Evolutionary conservation across 2,113 vertebrate genomes (phyloP).

Genomic region (Limnothrissa miodon): DNA sequence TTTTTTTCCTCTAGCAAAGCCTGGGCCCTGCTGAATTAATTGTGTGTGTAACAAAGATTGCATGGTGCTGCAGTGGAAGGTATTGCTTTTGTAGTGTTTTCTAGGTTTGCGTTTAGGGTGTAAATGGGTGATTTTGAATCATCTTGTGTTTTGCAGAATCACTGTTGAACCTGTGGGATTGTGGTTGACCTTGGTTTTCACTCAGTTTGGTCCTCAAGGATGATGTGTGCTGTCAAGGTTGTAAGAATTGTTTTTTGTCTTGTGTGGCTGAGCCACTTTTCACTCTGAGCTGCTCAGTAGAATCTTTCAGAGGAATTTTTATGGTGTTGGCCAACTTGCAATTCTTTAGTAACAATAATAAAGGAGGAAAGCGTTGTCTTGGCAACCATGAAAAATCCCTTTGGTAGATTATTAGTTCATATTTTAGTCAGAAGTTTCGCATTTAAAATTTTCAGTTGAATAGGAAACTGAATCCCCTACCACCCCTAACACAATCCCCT

Average conservation of each 20-base stretch:
- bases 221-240: conserved; percentile 21
- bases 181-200: conserved; percentile 27
- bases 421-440: not conserved
- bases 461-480: not conserved
- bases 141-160: not conserved
- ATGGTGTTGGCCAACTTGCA: not conserved
- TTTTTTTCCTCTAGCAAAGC: conserved; percentile 33
- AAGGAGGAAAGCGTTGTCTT: not conserved
- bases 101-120: not conserved
- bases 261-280: not conserved
- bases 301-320: not conserved
- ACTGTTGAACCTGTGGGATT: not conserved
- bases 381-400: conserved; percentile 1
- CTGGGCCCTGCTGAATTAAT: conserved; percentile 35
- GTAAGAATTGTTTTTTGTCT: not conserved
- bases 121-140: not conserved
- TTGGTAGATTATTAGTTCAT: conserved; percentile 13
- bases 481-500: not conserved
- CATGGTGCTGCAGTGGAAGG: not conserved
- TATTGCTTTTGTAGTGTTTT: not conserved
- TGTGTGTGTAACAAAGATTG: not conserved
- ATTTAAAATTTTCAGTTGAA: not conserved
- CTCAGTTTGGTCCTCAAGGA: not conserved
- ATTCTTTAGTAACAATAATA: not conserved
- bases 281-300: not conserved